phyloP scores from a whole-genome alignment of 1,140 invertebrate species.

The Galleria mellonella region DNA sequence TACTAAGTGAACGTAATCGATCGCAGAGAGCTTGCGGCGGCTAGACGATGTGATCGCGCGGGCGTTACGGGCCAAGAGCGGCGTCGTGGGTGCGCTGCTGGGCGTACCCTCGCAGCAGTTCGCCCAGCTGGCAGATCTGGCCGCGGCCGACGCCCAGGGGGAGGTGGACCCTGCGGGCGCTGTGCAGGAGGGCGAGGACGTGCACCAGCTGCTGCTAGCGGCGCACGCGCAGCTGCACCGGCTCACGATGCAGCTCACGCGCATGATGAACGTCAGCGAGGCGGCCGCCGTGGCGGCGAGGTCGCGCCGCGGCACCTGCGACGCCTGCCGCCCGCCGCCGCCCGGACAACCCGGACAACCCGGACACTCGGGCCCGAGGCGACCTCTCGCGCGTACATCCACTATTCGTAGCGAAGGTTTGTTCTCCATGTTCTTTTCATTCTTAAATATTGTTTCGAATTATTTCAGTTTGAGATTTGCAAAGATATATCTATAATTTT shows the following conservation, averaged over 20 bases:
- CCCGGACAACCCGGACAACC: conserved; percentile 14
- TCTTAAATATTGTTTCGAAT: too few relatives aligned
- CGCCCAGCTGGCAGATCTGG: conserved; percentile 46
- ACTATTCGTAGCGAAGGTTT: neutral
- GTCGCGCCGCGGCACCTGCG: conserved; percentile 29
- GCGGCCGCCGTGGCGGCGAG: conserved; percentile 31
- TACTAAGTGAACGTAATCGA: too few relatives aligned
- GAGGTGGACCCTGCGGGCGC: neutral
- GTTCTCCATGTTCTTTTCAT: too few relatives aligned
- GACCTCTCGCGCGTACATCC: neutral
- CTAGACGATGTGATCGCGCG: conserved; percentile 39
- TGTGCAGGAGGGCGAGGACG: conserved; percentile 13
- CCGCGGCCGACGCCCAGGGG: conserved; percentile 42
- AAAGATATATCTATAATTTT: too few relatives aligned
- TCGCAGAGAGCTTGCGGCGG: conserved; percentile 43
- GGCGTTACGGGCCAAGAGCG: conserved; percentile 37
- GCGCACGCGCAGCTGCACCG: conserved; percentile 36
- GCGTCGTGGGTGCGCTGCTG: conserved; percentile 36
- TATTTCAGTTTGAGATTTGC: too few relatives aligned
- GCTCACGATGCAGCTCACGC: conserved; percentile 9
- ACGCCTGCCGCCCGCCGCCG: conserved; percentile 14
- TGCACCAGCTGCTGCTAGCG: conserved; percentile 49
- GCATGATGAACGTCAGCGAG: conserved; percentile 32
- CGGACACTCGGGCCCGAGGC: conserved; percentile 21
- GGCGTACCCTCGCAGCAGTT: conserved; percentile 32